These are phyloP conservation scores for Brachionus manjavacas DNA, from an alignment of 1,140 invertebrate species.

Conservation along the genomic window DNA sequence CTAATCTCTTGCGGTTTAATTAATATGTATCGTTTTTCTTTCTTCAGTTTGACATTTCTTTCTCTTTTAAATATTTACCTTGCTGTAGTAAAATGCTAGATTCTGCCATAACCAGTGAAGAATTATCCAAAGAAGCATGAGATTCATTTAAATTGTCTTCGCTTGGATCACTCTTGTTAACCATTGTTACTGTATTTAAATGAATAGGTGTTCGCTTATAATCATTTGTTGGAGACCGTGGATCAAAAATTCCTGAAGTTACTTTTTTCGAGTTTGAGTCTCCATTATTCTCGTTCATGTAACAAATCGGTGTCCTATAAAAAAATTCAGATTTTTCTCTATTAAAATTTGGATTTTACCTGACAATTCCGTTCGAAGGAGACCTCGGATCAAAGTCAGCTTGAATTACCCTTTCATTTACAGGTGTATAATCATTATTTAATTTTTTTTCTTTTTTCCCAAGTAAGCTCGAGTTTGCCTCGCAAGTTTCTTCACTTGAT, in stretches of 20 bases:
- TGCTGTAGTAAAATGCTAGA: not conserved
- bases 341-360: not conserved
- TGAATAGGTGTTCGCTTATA: constrained; percentile 22
- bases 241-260: not conserved
- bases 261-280: not conserved
- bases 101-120: not conserved
- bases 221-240: not conserved
- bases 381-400: constrained; percentile 8
- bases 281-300: not conserved
- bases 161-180: not conserved
- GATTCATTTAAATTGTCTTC: not conserved
- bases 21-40: too few relatives aligned
- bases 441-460: not conserved
- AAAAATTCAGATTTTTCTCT: not conserved
- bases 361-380: constrained; percentile 7
- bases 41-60: too few relatives aligned
- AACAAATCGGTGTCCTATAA: constrained; percentile 12
- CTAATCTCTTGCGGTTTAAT: too few relatives aligned
- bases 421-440: not conserved
- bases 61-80: not conserved
- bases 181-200: not conserved
- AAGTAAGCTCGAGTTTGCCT: not conserved
- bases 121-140: not conserved
- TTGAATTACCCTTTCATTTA: not conserved
- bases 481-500: not conserved